Base-by-base conservation (phyloP, 2,113 vertebrate genomes). In the Saimiri boliviensis region DNA sequence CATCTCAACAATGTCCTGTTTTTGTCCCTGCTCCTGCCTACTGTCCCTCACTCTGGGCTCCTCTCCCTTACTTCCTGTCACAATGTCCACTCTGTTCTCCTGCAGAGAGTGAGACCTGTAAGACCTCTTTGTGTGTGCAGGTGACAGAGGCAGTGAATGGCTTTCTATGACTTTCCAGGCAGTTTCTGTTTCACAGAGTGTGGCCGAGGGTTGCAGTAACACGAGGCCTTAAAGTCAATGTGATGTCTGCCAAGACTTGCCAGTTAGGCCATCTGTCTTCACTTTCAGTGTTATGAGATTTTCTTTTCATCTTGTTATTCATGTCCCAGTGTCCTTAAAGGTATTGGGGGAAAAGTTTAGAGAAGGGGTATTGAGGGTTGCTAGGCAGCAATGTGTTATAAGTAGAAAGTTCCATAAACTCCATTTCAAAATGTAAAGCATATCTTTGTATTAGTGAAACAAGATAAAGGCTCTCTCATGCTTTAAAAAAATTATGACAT, bases 401-500 rank as follows among this genome's bases (percentile, higher is more conserved):
- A 3, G 60, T 16, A 79, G 21, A 13, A 86, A 83, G 7, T 47
- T 21, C 40, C 32, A 17, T 73, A 71, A 94, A 86, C 37, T 81
- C 19, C 5, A 71, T 49, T 49, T 92, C 20, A 40, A 89, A 91
- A 73, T 83, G 42, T 9, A 58, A 84, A 89, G 17, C 47, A 8
- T 37, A 19, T 16, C 10, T 80, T 35, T 17, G 14, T 37, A 56
- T 16, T 27, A 47, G 54, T 9, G 93, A 91, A 54, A 12, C 19
- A 77, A n/a, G 1, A 47, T 27, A 11, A 4, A 52, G 30, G 5
- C 16, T 60, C 19, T 70, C 16, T 23, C 76, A 13, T 4, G 16
- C 27, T 88, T 71, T 49, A 27, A 42, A 79, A 47, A 71, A 32
- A 3, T 5, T 47, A 11, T 63, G 9, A 37, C 0, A 0, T 17